Percentiles rank a stretch among this genome's conserved stretches.
Conservation (phyloP, 2,888 invertebrate genomes). For the Lordiphosa andalusiaca region DNA sequence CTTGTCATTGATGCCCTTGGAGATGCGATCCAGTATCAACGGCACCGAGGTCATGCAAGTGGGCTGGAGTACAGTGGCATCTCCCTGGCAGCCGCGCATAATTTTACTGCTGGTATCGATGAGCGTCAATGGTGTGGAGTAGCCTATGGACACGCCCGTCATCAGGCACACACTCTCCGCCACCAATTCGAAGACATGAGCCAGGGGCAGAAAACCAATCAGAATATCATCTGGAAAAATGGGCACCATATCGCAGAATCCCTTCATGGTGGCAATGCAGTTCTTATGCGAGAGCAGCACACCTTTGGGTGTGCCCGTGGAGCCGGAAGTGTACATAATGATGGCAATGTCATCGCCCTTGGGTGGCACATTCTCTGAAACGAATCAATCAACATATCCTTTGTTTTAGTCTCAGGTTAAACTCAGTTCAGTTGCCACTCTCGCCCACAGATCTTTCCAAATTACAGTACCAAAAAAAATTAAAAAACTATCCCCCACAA, state of each 20-base stretch:
- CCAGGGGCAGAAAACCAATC: conserved; percentile 96
- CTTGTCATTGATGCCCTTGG: conserved; percentile 97
- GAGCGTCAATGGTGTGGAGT: conserved; percentile 96
- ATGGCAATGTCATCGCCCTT: conserved; percentile 91
- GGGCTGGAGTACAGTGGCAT: conserved; percentile 93
- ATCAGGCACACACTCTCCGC: conserved; percentile 93
- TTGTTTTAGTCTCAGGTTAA: not conserved
- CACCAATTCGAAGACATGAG: conserved; percentile 97
- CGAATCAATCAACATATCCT: not conserved
- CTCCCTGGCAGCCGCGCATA: conserved; percentile 96
- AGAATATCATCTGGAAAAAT: conserved; percentile 89
- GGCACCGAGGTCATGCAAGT: conserved; percentile 98
- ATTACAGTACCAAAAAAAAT: conserved; percentile 9
- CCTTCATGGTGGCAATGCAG: conserved; percentile 89
- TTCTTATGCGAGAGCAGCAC: conserved; percentile 91
- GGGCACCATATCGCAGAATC: conserved; percentile 89
- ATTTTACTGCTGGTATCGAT: conserved; percentile 96
- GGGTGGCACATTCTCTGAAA: conserved; percentile 83
- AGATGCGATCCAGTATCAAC: conserved; percentile 98
- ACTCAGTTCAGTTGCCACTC: rapidly evolving
- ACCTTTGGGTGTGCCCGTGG: conserved; percentile 97
- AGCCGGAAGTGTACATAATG: conserved; percentile 99
- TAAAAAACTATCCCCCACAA: not conserved
- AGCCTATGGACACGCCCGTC: conserved; percentile 95
- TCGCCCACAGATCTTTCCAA: conserved; percentile 7